Evolutionary conservation across 2,113 vertebrate species (phyloP).

Genomic region (Sclerurus mexicanus): DNA sequence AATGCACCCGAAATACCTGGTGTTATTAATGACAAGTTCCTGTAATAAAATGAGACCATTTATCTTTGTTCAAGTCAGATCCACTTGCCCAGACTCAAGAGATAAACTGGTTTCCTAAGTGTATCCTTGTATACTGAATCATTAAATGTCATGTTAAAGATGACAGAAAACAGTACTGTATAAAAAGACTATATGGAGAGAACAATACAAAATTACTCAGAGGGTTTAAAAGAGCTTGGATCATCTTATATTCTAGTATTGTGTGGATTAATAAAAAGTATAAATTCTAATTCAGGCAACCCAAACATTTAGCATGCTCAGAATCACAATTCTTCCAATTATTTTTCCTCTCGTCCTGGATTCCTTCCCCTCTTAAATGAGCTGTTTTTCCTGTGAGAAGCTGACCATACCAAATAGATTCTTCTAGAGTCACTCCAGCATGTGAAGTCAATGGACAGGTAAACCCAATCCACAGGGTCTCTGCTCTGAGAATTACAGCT

Average conservation of each 20-base stretch:
- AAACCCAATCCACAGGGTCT: not conserved
- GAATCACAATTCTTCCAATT: not conserved
- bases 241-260: not conserved
- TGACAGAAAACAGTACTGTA: not conserved
- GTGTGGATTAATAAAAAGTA: not conserved
- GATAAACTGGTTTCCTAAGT: not conserved
- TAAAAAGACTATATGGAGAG: not conserved
- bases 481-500: not conserved
- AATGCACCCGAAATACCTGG: not conserved
- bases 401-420: not conserved
- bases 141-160: not conserved
- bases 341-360: not conserved
- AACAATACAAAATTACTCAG: not conserved
- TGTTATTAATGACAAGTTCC: conserved; percentile 26
- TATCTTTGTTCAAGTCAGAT: conserved; percentile 20
- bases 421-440: not conserved
- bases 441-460: not conserved
- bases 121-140: not conserved
- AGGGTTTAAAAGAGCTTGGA: not conserved
- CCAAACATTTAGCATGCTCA: not conserved
- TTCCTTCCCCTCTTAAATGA: not conserved
- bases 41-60: conserved; percentile 20
- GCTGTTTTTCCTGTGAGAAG: not conserved
- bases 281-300: not conserved
- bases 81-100: not conserved